Evolutionary conservation across 1,140 invertebrate species (phyloP).

Genomic region (Ctenoplectra terminalis): DNA sequence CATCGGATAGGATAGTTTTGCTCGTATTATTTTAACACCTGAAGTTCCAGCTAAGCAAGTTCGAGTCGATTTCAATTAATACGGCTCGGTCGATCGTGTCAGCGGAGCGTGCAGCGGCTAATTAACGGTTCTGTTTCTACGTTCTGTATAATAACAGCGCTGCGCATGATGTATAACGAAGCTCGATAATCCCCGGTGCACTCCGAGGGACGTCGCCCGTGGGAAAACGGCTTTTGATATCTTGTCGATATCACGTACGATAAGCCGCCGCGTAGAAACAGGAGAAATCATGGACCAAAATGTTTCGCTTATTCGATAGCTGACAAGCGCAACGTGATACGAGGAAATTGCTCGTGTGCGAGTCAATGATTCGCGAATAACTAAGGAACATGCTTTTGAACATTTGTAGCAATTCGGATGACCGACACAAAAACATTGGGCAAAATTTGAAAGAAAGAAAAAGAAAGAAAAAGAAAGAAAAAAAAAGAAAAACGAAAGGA

Average conservation of each 20-base stretch:
- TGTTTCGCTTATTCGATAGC: constrained; percentile 8
- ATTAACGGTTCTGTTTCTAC: constrained; percentile 27
- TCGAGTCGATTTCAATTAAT: constrained; percentile 33
- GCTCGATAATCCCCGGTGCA: not conserved
- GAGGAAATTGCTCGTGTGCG: not conserved
- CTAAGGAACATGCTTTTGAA: not conserved
- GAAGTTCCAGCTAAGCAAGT: no score
- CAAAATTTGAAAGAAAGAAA: no score
- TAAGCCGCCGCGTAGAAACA: not conserved
- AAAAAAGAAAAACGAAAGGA: no score
- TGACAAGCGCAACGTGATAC: not conserved
- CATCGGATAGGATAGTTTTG: not conserved
- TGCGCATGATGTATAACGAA: not conserved
- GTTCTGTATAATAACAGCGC: constrained; percentile 19
- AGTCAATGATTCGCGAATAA: not conserved
- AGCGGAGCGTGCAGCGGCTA: constrained; percentile 7
- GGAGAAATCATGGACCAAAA: constrained; percentile 2
- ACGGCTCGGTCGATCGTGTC: not conserved
- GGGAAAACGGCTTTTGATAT: constrained; percentile 41
- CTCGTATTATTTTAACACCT: constrained; percentile 8
- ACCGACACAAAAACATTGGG: no score
- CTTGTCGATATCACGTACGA: constrained; percentile 38
- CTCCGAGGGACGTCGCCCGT: constrained; percentile 24
- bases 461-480: no score
- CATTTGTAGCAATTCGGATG: not conserved